These are phyloP conservation scores for Thecocarcelia acutangulata DNA, from an alignment of 2,888 invertebrate genomes.

Conservation along the genomic window DNA sequence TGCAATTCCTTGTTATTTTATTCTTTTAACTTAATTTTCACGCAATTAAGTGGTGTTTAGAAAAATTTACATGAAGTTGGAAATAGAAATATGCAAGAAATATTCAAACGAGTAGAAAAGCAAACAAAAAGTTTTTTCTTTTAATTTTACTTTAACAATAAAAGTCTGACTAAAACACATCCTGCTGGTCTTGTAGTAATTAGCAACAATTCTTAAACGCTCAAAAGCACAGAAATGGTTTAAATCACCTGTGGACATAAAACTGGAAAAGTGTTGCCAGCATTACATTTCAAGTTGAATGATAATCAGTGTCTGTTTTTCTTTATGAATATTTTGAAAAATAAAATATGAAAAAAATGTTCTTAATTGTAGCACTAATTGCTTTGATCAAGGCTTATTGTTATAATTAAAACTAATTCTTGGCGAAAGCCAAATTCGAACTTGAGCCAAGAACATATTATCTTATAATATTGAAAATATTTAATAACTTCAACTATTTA, in stretches of 20 bases:
- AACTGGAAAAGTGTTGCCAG: constrained; percentile 13
- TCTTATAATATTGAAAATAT: no score
- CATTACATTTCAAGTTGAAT: no score
- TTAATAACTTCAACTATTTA: no score
- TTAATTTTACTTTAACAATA: constrained; percentile 47
- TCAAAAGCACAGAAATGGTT: neutral
- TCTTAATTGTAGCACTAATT: no score
- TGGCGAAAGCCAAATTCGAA: no score
- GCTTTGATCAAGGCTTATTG: no score
- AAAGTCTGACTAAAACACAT: constrained; percentile 48
- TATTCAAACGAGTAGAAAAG: neutral
- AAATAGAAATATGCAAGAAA: neutral
- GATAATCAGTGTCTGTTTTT: no score
- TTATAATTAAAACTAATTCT: no score
- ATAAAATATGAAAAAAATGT: no score
- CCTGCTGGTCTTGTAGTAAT: constrained; percentile 54
- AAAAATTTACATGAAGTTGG: constrained; percentile 45
- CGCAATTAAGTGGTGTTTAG: constrained; percentile 65
- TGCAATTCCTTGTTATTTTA: neutral
- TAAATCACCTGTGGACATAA: constrained; percentile 34
- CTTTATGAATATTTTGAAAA: no score
- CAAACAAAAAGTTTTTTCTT: constrained; percentile 19
- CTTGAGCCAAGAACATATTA: no score
- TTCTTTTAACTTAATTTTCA: constrained; percentile 43
- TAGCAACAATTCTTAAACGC: constrained; percentile 8